A percentile compares a stretch with the other conserved stretches of the same genome.
Evolutionary conservation across 2,888 invertebrate genomes (phyloP).

Genomic region (Plagiodera versicolora): DNA sequence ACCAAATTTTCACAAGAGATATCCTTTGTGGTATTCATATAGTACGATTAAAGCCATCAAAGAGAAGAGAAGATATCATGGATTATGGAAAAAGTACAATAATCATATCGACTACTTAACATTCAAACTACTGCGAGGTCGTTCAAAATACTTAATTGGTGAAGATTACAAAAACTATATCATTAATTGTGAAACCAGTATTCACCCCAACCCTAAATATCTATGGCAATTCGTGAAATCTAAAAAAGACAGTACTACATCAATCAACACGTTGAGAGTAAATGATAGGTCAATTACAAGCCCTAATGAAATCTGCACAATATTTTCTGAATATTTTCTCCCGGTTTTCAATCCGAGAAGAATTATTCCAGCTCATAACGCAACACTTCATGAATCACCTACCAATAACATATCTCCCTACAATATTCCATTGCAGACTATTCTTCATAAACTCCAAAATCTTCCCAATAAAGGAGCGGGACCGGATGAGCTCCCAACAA

Average conservation of each 20-base stretch:
- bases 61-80: constrained; percentile 5
- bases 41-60: constrained; percentile 5
- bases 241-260: not conserved
- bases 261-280: constrained; percentile 3
- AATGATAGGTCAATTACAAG: not conserved
- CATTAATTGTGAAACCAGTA: constrained; percentile 2
- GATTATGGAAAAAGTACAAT: constrained; percentile 2
- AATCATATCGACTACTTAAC: constrained; percentile 1
- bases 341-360: not conserved
- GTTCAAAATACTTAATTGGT: constrained; percentile 2
- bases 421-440: not conserved
- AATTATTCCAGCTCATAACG: constrained; percentile 3
- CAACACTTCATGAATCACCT: not conserved
- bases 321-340: constrained; percentile 3
- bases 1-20: not conserved
- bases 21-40: not conserved
- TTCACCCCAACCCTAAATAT: not conserved
- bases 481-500: not conserved
- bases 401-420: not conserved
- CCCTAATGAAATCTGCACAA: not conserved
- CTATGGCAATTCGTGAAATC: constrained; percentile 9
- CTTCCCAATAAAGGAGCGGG: constrained; percentile 1
- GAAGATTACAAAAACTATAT: constrained; percentile 3
- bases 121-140: not conserved
- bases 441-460: constrained; percentile 2